These are phyloP conservation scores for Novumbra hubbsi DNA, from an alignment of 2,797 vertebrate species.

Conservation along the genomic window DNA sequence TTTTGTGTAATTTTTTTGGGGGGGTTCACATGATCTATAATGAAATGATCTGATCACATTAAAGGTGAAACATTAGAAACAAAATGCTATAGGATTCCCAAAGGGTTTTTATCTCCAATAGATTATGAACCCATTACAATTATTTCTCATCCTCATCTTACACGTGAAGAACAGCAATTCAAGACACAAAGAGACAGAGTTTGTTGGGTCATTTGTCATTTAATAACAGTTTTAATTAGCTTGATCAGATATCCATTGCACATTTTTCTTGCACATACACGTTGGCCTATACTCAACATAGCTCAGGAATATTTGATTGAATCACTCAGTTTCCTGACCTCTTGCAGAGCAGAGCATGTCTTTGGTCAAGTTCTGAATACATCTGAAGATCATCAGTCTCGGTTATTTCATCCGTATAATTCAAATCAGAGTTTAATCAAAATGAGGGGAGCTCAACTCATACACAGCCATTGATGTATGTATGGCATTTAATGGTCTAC, in stretches of 20 bases:
- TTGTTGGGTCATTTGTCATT: conserved; percentile 75
- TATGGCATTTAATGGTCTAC: conserved; percentile 4
- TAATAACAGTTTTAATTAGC: conserved; percentile 75
- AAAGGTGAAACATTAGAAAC: too few relatives aligned
- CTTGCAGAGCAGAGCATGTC: conserved; percentile 62
- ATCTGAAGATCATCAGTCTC: conserved; percentile 65
- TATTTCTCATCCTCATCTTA: not conserved
- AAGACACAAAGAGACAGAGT: conserved; percentile 27
- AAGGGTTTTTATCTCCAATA: not conserved
- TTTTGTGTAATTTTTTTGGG: too few relatives aligned
- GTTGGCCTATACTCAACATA: conserved; percentile 55
- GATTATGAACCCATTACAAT: not conserved
- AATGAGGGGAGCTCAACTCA: conserved; percentile 2
- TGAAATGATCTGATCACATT: too few relatives aligned
- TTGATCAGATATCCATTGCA: conserved; percentile 57
- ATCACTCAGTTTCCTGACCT: conserved; percentile 59
- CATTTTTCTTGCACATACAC: conserved; percentile 65
- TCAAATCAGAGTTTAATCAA: conserved; percentile 38
- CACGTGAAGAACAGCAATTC: not conserved
- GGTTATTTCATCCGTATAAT: conserved; percentile 41
- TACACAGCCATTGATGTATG: conserved; percentile 1
- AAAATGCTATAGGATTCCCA: too few relatives aligned
- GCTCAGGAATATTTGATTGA: conserved; percentile 64
- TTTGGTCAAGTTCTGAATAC: conserved; percentile 69
- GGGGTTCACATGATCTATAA: too few relatives aligned